These are phyloP conservation scores for Trachops cirrhosus DNA, from an alignment of 2,797 vertebrate species.

Conservation along the genomic window DNA sequence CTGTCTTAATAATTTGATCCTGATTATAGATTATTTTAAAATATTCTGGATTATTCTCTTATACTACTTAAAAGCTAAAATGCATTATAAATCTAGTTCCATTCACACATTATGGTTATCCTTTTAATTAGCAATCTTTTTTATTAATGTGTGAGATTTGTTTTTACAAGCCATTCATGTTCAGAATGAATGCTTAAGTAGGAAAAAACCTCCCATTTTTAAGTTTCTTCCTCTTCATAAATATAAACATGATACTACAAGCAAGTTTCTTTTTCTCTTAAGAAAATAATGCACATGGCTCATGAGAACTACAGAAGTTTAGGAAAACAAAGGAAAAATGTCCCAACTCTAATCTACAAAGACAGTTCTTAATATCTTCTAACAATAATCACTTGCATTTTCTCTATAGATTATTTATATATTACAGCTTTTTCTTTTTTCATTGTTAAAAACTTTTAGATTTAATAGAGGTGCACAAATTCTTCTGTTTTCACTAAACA, in stretches of 20 bases:
- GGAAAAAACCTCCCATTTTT: neutral
- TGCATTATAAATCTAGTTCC: neutral
- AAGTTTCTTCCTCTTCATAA: neutral
- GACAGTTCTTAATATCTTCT: neutral
- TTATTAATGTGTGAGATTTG: neutral
- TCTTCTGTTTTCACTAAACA: neutral
- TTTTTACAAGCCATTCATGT: neutral
- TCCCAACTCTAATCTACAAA: neutral
- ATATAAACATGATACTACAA: neutral
- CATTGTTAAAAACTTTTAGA: neutral
- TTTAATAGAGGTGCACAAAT: neutral
- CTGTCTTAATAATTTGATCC: neutral
- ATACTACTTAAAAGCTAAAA: conserved; percentile 1
- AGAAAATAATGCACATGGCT: neutral
- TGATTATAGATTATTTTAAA: neutral
- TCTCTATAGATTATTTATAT: neutral
- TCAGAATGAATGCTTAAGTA: neutral
- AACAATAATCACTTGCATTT: neutral
- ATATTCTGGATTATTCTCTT: neutral
- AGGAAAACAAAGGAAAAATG: neutral
- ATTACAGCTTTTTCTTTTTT: neutral
- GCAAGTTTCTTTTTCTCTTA: neutral
- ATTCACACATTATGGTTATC: neutral
- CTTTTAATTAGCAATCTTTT: neutral
- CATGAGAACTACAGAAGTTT: neutral